Evolutionary conservation across 2,888 invertebrate species (phyloP).

Genomic region (Tetragonisca angustula): DNA sequence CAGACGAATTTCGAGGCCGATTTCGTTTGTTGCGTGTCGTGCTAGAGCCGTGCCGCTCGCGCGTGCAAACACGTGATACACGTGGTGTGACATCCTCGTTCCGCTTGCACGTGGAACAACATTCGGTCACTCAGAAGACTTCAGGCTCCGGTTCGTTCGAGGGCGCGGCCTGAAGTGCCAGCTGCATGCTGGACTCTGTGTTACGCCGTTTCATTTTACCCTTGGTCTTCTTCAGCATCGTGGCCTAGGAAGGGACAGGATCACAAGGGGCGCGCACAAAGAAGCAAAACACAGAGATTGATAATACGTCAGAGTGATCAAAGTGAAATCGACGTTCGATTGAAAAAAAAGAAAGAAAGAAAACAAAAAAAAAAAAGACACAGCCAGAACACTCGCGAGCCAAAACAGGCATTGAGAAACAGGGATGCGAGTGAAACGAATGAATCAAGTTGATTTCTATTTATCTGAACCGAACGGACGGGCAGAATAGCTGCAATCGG

Average conservation of each 20-base stretch:
- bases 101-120: slow-evolving; percentile 45
- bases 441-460: background rate
- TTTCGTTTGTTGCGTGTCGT: slow-evolving; percentile 49
- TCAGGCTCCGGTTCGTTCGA: slow-evolving; percentile 84
- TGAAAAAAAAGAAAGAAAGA: background rate
- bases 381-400: slow-evolving; percentile 55
- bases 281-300: slow-evolving; percentile 66
- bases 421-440: slow-evolving; percentile 22
- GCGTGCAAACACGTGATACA: slow-evolving; percentile 35
- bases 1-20: slow-evolving; percentile 66
- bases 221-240: slow-evolving; percentile 99
- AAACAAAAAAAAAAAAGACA: background rate
- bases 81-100: slow-evolving; percentile 45
- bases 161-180: slow-evolving; percentile 85
- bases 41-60: slow-evolving; percentile 48
- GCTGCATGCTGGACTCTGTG: slow-evolving; percentile 92
- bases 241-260: slow-evolving; percentile 92
- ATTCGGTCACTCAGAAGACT: slow-evolving; percentile 77
- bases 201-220: slow-evolving; percentile 98
- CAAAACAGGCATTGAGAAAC: slow-evolving; percentile 43
- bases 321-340: slow-evolving; percentile 58
- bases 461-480: background rate
- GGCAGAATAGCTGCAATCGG: background rate
- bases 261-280: slow-evolving; percentile 75
- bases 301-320: slow-evolving; percentile 56